Base-by-base conservation (phyloP, 2,113 vertebrate genomes). In the Plectropomus leopardus region DNA sequence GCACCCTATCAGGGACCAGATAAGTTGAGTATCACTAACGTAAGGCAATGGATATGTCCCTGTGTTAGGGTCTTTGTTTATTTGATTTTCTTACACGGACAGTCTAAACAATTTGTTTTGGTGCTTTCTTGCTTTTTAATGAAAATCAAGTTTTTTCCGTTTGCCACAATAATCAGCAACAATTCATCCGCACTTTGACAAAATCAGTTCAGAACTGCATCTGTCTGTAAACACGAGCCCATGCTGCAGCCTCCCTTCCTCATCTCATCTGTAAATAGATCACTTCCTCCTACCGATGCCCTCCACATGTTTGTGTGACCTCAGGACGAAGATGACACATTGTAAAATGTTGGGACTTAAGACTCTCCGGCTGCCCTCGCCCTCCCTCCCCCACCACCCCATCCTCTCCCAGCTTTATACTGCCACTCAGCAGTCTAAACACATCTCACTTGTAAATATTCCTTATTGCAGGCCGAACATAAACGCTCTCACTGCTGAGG, bases 391-490 rank as follows among this genome's bases (percentile, higher is more conserved):
- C 57, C 30, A 2, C 19, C 30, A 34, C 57, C 19, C 36, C 9
- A 36, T 36, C 36, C 9, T 36, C 36, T 36, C 55, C 21, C 34
- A 21, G 34, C 58, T 61, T 40, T 44, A 42, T 15, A 42, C 59
- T 61, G 59, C 59, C n/a, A 23, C 59, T 42, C 36, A 42, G 36
- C 34, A 61, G 36, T 61, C n/a, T 42, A 61, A 61, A 61, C 59
- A 61, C 59, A 61, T 14, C 59, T 61, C 36, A 61, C 59, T 61
- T 61, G 13, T 42, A 61, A 61, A 61, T 42, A 61, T 61, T 42
- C 34, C 59, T 24, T 9, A 61, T 42, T 61, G 34, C 59, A 4
- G 42, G 32, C 21, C 36, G 32, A 61, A 42, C 36, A 40, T 61
- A 61, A 61, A 61, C 36, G 36, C 59, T 42, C 36, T 61, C 59